phyloP scores from a whole-genome alignment of 2,888 invertebrate species.

The Orgyia antiqua region DNA sequence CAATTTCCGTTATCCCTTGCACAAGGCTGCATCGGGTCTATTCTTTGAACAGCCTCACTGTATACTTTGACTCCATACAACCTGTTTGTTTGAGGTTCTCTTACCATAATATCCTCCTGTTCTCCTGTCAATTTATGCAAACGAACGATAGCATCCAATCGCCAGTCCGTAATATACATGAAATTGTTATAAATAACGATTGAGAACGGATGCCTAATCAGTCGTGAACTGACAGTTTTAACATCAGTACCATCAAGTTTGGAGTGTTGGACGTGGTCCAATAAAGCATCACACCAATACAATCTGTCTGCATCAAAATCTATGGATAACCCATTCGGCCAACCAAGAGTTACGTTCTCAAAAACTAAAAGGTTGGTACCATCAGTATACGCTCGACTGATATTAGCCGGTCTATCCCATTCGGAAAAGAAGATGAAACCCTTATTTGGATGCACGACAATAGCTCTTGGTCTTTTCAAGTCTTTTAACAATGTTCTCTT shows the following conservation, averaged over 20 bases:
- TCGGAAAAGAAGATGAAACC: slow-evolving; percentile 97
- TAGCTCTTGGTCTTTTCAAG: slow-evolving; percentile 94
- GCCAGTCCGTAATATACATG: slow-evolving; percentile 98
- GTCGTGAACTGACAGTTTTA: slow-evolving; percentile 89
- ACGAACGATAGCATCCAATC: slow-evolving; percentile 94
- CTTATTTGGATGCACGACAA: slow-evolving; percentile 97
- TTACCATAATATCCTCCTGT: slow-evolving; percentile 89
- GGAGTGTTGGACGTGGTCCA: slow-evolving; percentile 97
- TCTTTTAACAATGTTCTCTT: slow-evolving; percentile 90
- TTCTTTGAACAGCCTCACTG: slow-evolving; percentile 85
- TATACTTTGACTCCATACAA: slow-evolving; percentile 95
- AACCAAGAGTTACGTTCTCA: slow-evolving; percentile 93
- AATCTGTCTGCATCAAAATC: slow-evolving; percentile 92
- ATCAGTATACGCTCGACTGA: slow-evolving; percentile 94
- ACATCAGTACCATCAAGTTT: slow-evolving; percentile 94
- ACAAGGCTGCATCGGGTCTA: slow-evolving; percentile 88
- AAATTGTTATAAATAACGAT: slow-evolving; percentile 93
- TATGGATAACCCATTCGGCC: slow-evolving; percentile 98
- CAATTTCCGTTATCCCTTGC: slow-evolving; percentile 92
- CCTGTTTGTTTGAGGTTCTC: slow-evolving; percentile 93
- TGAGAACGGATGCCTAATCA: slow-evolving; percentile 94
- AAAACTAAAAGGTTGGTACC: slow-evolving; percentile 92
- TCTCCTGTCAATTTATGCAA: slow-evolving; percentile 93
- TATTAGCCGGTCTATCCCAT: slow-evolving; percentile 97
- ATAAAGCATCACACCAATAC: slow-evolving; percentile 98